Conservation (phyloP, 1,140 invertebrate genomes). For the Lepidurus couesii region DNA sequence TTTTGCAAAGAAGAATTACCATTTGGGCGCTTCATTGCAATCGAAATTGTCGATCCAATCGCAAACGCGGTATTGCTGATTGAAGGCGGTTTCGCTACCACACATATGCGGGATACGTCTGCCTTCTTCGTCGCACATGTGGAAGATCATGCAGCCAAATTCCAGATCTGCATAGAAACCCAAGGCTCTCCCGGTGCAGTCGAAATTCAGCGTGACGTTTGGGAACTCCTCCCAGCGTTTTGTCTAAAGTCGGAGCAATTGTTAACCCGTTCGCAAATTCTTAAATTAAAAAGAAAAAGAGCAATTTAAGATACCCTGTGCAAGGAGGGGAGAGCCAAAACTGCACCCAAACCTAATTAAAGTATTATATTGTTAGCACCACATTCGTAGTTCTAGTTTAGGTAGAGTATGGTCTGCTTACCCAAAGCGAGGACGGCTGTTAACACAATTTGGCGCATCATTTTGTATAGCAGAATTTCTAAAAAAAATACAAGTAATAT, state of each 20-base stretch:
- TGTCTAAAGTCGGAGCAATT: conserved; percentile 33
- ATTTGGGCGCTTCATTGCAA: conserved; percentile 51
- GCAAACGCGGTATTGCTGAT: conserved; percentile 56
- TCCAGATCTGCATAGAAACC: conserved; percentile 59
- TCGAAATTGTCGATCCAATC: conserved; percentile 58
- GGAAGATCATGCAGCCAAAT: conserved; percentile 59
- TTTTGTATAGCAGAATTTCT: conserved; percentile 25
- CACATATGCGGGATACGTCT: conserved; percentile 56
- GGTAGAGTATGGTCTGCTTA: conserved; percentile 6
- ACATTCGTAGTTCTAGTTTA: background rate
- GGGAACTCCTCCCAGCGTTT: conserved; percentile 58
- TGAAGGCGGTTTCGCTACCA: conserved; percentile 56
- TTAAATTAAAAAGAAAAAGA: background rate
- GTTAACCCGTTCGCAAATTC: background rate
- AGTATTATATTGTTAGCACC: background rate
- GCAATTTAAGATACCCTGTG: conserved; percentile 28
- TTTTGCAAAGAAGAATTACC: conserved; percentile 40
- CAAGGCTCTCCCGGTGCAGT: conserved; percentile 52
- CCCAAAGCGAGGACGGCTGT: conserved; percentile 23
- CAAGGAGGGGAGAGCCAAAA: conserved; percentile 28
- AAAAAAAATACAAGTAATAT: background rate
- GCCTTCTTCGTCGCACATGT: conserved; percentile 59
- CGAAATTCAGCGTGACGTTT: conserved; percentile 57
- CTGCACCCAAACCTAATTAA: conserved; percentile 11
- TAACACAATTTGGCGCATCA: conserved; percentile 29